These are phyloP conservation scores for Chrysolina haemoptera DNA, from an alignment of 2,888 invertebrate genomes.

Conservation along the genomic window DNA sequence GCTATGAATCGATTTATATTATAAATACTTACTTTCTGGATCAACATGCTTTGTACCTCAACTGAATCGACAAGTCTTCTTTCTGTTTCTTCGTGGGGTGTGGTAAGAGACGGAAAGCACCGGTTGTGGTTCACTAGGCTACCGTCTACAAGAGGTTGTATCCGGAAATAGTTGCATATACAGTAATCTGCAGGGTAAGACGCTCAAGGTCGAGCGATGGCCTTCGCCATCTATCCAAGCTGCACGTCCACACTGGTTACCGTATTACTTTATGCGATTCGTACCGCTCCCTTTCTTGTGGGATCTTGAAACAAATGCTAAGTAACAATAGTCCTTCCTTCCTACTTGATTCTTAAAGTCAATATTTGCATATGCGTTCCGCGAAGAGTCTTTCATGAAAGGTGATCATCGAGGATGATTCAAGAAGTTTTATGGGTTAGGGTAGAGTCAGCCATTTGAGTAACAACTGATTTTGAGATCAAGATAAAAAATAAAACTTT, in stretches of 20 bases:
- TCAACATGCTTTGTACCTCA: neutral
- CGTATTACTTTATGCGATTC: conserved; percentile 31
- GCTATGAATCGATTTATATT: no score
- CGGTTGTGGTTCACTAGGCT: conserved; percentile 17
- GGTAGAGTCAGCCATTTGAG: no score
- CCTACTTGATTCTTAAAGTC: conserved; percentile 42
- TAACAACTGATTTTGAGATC: no score
- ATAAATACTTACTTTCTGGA: no score
- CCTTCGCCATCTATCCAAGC: conserved; percentile 66
- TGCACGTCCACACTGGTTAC: conserved; percentile 48
- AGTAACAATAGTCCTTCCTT: conserved; percentile 41
- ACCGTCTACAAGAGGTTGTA: conserved; percentile 13
- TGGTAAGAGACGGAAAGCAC: neutral
- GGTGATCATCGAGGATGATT: conserved; percentile 8
- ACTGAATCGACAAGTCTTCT: conserved; percentile 10
- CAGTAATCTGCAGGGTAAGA: conserved; percentile 61
- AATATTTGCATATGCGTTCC: conserved; percentile 37
- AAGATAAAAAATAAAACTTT: no score
- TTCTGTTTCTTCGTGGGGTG: neutral
- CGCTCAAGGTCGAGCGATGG: conserved; percentile 67
- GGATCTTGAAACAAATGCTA: conserved; percentile 38
- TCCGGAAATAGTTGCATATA: conserved; percentile 28
- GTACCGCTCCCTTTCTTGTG: conserved; percentile 49
- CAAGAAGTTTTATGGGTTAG: neutral
- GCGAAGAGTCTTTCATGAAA: conserved; percentile 15